These are phyloP conservation scores for Mastacembelus armatus DNA, from an alignment of 2,797 vertebrate genomes.

Conservation along the genomic window DNA sequence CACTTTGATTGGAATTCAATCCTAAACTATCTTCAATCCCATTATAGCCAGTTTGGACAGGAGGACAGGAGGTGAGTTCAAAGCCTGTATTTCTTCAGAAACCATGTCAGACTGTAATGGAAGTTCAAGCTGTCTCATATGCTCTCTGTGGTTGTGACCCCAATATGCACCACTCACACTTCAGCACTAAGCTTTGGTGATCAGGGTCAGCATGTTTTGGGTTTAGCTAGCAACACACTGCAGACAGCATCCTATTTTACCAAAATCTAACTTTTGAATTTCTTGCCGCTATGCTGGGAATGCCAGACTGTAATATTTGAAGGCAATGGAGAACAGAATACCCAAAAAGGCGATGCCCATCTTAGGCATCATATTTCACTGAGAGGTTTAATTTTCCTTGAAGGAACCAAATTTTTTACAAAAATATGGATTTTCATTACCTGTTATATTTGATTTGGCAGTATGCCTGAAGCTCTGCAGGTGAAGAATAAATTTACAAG, in stretches of 20 bases:
- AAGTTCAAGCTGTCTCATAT: background rate
- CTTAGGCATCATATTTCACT: too few species aligned
- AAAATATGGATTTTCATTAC: conserved; percentile 64
- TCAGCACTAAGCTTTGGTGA: background rate
- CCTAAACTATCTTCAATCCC: background rate
- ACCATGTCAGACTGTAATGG: background rate
- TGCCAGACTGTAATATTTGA: too few species aligned
- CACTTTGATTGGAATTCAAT: too few species aligned
- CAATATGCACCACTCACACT: conserved; percentile 1
- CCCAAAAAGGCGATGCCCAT: too few species aligned
- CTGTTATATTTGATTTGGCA: conserved; percentile 72
- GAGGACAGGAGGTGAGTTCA: background rate
- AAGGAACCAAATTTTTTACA: too few species aligned
- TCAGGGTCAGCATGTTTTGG: background rate
- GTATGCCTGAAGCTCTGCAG: conserved; percentile 48
- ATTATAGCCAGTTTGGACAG: background rate
- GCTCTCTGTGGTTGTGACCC: background rate
- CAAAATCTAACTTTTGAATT: too few species aligned
- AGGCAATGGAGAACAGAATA: too few species aligned
- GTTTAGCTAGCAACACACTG: background rate
- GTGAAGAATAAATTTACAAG: conserved; percentile 35
- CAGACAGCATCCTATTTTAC: background rate
- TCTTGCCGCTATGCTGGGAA: too few species aligned
- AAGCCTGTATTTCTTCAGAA: background rate
- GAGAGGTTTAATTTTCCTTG: too few species aligned